Conservation (phyloP, 2,888 invertebrate species). For the Lumbricus terrestris region DNA sequence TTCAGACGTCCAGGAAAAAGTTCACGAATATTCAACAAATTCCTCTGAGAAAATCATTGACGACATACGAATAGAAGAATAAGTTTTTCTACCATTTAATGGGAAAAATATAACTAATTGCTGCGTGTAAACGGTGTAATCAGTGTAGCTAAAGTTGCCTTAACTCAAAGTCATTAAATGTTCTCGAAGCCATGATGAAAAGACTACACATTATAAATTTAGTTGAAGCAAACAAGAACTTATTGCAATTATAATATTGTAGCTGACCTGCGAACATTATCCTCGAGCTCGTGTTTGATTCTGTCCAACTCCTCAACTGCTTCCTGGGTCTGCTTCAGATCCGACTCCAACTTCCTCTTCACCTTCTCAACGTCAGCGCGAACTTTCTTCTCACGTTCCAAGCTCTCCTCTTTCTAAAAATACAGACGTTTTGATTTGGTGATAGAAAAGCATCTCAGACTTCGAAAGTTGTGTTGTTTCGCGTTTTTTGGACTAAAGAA, state of each 20-base stretch:
- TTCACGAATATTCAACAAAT: background rate
- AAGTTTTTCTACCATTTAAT: background rate
- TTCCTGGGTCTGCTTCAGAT: constrained; percentile 75
- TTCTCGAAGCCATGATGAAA: too few species aligned
- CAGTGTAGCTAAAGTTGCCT: too few species aligned
- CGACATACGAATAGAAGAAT: background rate
- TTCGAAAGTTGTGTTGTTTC: background rate
- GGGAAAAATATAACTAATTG: too few species aligned
- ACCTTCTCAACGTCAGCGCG: constrained; percentile 95
- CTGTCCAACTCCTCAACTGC: constrained; percentile 59
- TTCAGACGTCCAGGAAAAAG: background rate
- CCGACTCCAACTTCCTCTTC: constrained; percentile 98
- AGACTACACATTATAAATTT: too few species aligned
- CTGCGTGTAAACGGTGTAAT: too few species aligned
- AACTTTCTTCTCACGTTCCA: constrained; percentile 99
- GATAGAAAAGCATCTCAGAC: background rate
- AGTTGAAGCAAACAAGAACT: too few species aligned
- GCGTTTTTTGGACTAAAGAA: background rate
- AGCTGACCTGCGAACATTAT: constrained; percentile 39
- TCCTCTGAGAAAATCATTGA: background rate
- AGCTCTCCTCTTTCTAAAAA: constrained; percentile 82
- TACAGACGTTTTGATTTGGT: background rate
- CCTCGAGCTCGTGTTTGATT: constrained; percentile 57
- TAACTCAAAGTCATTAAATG: too few species aligned
- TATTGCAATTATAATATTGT: too few species aligned